Base-by-base conservation (phyloP, 2,888 invertebrate genomes). In the Campoletis raptor region DNA sequence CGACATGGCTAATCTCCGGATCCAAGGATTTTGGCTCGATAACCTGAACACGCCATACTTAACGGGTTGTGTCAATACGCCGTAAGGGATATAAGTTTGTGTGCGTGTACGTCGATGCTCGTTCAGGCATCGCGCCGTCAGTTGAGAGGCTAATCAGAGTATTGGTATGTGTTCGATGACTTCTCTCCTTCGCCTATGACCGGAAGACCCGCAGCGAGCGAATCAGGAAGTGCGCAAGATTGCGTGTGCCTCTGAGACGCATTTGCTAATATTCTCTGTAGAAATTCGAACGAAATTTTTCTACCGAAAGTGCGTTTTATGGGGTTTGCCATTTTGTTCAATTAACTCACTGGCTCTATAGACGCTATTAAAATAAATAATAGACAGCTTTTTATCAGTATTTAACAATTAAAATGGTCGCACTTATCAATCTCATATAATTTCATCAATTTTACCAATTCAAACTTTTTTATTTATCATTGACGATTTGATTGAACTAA, bases 1-100 rank as follows among this genome's bases (percentile, higher is more conserved):
- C 82, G 67, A 72, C 79, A 76, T 66, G 90, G 89, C 89, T 92
- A 92, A 93, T 92, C 92, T 91, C 88, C 89, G 88, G 90, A 90
- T 80, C 30, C 70, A 76, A 52, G 67, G 77, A 57, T 84, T 81
- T 76, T 48, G 85, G 81, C 86, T 72, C 89, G 83, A 85, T 86
- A 48, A 69, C 37, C 87, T 54, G 84, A 79, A 67, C 67, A 67
- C 69, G 77, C 48, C 66, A 40, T 48, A 72, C 21, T n/a, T 45
- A 45, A 45, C 61, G 42, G 57, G 40, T 61, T 45, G 24, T 54
- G 40, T 79, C 5, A 36, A 66, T 64, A 42, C 64, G 10, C 18
- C 24, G 37, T 52, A 15, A 40, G 52, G 24, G 64, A 61, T 54
- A 42, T n/a, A 72, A 45, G 66, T 74, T 57, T 45, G n/a, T 57